Conservation (phyloP, 2,797 vertebrate genomes). For the Gambelia wislizenii region DNA sequence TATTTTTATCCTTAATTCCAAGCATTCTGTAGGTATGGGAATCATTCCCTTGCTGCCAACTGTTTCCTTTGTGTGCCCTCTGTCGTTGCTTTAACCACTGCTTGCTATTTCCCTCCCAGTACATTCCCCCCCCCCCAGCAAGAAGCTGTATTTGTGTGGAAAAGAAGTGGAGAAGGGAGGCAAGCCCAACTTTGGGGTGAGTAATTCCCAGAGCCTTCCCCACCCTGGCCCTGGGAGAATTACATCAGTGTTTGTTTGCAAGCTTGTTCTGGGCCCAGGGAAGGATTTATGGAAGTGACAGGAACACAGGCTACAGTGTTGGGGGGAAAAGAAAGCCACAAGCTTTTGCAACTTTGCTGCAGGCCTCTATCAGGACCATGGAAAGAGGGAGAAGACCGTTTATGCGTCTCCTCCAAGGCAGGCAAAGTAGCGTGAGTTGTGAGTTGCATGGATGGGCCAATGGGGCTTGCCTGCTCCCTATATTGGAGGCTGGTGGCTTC, state of each 20-base stretch:
- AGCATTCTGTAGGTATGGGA: neutral
- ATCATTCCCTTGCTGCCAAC: neutral
- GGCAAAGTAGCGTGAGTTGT: neutral
- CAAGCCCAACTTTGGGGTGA: neutral
- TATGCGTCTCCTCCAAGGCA: neutral
- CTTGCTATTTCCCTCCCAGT: neutral
- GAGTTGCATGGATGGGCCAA: too few relatives aligned
- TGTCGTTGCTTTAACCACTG: neutral
- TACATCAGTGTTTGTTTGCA: conserved; percentile 31
- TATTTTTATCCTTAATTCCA: neutral
- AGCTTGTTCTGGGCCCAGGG: neutral
- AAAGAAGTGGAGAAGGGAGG: neutral
- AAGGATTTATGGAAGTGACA: conserved; percentile 26
- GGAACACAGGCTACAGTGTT: neutral
- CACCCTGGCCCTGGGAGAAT: conserved; percentile 31
- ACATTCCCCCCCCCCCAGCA: neutral
- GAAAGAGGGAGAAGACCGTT: neutral
- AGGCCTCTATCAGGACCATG: neutral
- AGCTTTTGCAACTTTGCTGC: neutral
- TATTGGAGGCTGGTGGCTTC: neutral
- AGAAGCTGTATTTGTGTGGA: neutral
- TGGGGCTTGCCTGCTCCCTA: neutral
- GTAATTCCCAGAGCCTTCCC: conserved; percentile 36
- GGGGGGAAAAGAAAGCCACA: neutral
- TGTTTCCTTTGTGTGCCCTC: too few relatives aligned